Conservation (phyloP, 37 sponge, comb jelly and placozoan genomes). For the Spongilla lacustris region DNA sequence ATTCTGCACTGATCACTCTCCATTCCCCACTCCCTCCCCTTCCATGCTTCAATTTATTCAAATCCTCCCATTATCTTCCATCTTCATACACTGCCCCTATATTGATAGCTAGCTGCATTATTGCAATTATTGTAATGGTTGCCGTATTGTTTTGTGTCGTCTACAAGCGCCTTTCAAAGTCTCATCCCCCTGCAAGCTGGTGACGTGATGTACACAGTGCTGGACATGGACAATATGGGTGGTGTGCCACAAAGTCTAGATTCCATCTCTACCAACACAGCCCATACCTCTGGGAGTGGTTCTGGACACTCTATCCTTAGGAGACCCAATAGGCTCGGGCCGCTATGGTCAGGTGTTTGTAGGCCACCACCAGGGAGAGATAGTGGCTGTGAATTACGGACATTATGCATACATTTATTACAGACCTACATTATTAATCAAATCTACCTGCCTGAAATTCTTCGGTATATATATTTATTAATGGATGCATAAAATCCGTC, state of each 20-base stretch:
- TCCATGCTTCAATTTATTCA: too few species aligned
- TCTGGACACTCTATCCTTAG: constrained; percentile 63
- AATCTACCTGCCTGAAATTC: too few species aligned
- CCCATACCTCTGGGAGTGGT: constrained; percentile 74
- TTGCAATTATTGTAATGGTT: neutral
- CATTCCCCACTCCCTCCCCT: neutral
- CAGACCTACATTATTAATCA: too few species aligned
- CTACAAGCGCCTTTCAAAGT: neutral
- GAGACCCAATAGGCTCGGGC: constrained; percentile 81
- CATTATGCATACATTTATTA: too few species aligned
- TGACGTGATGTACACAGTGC: neutral
- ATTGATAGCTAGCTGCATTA: neutral
- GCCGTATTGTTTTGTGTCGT: neutral
- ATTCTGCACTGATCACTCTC: neutral
- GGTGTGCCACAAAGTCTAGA: neutral
- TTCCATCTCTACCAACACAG: too few species aligned
- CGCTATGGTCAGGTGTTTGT: constrained; percentile 90
- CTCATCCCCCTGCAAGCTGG: neutral
- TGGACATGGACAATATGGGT: neutral
- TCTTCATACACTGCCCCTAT: too few species aligned
- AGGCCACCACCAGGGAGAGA: constrained; percentile 77
- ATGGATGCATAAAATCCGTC: too few species aligned
- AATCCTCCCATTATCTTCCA: too few species aligned
- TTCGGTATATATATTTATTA: too few species aligned
- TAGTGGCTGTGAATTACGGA: constrained; percentile 82